Evolutionary conservation across 2,797 vertebrate species (phyloP).

Genomic region (Nasua narica): DNA sequence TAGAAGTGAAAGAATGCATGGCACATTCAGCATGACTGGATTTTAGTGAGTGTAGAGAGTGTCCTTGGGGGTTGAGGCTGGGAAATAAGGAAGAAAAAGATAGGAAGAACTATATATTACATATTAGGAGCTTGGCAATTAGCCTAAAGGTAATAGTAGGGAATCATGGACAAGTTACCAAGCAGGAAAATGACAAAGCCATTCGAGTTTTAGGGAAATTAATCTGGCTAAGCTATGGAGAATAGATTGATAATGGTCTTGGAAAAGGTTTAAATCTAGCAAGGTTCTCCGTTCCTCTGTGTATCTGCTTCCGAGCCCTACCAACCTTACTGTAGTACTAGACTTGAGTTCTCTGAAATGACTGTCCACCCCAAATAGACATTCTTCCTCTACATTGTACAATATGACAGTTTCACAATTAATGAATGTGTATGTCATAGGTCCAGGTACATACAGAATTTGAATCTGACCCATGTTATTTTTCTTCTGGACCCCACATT

Average conservation of each 20-base stretch:
- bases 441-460: neutral
- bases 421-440: neutral
- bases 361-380: neutral
- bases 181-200: neutral
- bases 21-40: neutral
- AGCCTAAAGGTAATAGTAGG: neutral
- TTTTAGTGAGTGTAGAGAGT: neutral
- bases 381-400: neutral
- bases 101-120: neutral
- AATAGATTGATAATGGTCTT: neutral
- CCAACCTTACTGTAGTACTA: neutral
- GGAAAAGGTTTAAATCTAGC: neutral
- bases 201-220: neutral
- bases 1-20: neutral
- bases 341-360: neutral
- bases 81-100: neutral
- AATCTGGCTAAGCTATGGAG: neutral
- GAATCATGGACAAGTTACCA: neutral
- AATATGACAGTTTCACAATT: neutral
- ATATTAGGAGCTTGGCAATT: neutral
- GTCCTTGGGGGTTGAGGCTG: neutral
- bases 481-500: neutral
- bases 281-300: neutral
- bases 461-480: neutral
- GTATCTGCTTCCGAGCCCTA: neutral